Percentiles rank a stretch among this genome's conserved stretches.
These are phyloP conservation scores for Phrynosoma blainvillii DNA, from an alignment of 2,113 vertebrate species.

Conservation along the genomic window DNA sequence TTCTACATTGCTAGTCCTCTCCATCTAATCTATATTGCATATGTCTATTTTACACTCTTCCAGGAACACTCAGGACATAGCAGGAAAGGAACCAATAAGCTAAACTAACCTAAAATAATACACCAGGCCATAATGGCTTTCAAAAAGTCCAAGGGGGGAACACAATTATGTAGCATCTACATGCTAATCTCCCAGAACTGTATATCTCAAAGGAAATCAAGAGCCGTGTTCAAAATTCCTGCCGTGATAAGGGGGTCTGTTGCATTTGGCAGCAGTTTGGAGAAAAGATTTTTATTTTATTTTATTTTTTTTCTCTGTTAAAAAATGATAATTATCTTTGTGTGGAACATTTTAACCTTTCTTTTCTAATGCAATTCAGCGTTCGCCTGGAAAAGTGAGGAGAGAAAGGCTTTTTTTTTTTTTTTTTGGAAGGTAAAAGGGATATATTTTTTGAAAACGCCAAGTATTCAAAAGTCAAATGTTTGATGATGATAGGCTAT, in stretches of 20 bases:
- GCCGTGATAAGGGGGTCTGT: conserved; percentile 86
- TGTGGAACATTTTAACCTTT: conserved; percentile 77
- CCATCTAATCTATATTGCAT: conserved; percentile 52
- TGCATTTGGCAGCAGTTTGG: conserved; percentile 72
- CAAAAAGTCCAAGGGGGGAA: conserved; percentile 87
- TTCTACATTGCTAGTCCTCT: conserved; percentile 47
- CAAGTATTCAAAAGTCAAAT: conserved; percentile 71
- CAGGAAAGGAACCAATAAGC: conserved; percentile 69
- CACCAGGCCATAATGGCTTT: conserved; percentile 91
- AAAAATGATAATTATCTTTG: conserved; percentile 81
- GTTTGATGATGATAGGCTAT: conserved; percentile 66
- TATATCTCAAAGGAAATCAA: conserved; percentile 86
- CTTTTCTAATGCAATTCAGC: conserved; percentile 67
- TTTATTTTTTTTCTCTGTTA: background rate
- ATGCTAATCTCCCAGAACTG: conserved; percentile 92
- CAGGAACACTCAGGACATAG: conserved; percentile 77
- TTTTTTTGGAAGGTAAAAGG: conserved; percentile 29
- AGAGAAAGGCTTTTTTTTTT: conserved; percentile 47
- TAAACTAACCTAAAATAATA: conserved; percentile 70
- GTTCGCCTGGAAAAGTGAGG: conserved; percentile 38
- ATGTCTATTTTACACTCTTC: conserved; percentile 76
- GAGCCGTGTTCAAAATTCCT: conserved; percentile 91
- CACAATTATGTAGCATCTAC: conserved; percentile 94
- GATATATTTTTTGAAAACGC: background rate
- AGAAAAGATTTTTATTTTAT: conserved; percentile 62